Evolutionary conservation across 2,113 vertebrate species (phyloP).

Genomic region (Strix uralensis): DNA sequence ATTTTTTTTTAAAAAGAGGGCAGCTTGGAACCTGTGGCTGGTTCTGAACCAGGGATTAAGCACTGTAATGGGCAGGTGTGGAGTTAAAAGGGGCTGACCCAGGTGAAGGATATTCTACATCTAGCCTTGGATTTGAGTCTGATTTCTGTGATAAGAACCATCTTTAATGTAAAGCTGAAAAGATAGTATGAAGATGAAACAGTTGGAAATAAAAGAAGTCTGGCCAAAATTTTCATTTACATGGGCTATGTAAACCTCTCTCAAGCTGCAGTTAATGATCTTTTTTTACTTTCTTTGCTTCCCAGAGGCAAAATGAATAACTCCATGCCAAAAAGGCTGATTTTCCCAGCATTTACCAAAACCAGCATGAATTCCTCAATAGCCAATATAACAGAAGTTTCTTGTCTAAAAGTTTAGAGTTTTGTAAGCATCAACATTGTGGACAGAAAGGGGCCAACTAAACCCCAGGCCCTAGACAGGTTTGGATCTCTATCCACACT

Average conservation of each 20-base stretch:
- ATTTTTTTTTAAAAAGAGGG: background rate
- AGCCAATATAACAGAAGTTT: background rate
- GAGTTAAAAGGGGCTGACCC: background rate
- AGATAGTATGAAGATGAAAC: conserved; percentile 3
- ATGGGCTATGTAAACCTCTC: background rate
- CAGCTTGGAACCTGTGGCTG: background rate
- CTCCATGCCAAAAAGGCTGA: background rate
- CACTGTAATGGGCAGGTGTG: background rate
- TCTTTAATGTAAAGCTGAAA: conserved; percentile 24
- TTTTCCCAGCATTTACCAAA: conserved; percentile 6
- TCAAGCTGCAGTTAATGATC: background rate
- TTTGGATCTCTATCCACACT: background rate
- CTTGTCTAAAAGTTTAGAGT: background rate
- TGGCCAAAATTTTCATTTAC: conserved; percentile 1
- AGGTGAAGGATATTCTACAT: background rate
- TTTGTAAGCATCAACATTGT: background rate
- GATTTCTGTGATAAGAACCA: background rate
- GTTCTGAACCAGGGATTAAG: background rate
- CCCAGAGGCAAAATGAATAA: conserved; percentile 1
- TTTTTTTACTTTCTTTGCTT: conserved; percentile 37
- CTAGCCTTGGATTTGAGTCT: background rate
- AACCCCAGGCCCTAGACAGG: background rate
- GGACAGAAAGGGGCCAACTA: background rate
- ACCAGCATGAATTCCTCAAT: background rate
- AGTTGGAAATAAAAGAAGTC: conserved; percentile 13